Percentiles rank a stretch among this genome's conserved stretches.
Evolutionary conservation across 2,797 vertebrate genomes (phyloP).

Genomic region (Enteromius paludinosus): DNA sequence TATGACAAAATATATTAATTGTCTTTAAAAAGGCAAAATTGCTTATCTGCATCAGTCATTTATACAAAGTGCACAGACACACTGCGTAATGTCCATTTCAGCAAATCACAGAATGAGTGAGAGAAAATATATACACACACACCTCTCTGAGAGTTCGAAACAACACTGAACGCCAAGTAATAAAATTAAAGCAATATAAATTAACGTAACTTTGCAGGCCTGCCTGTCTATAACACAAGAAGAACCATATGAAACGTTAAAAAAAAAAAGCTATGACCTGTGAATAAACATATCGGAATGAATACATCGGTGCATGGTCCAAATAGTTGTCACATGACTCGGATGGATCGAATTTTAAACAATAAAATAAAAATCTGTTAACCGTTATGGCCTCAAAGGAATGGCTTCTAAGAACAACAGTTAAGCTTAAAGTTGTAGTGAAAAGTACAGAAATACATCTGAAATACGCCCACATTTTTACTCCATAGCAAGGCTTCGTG

Average conservation of each 20-base stretch:
- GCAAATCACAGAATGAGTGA: constrained; percentile 64
- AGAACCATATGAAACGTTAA: constrained; percentile 65
- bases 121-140: constrained; percentile 55
- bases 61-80: constrained; percentile 79
- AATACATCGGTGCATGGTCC: constrained; percentile 33
- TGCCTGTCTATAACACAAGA: constrained; percentile 78
- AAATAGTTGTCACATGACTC: constrained; percentile 13
- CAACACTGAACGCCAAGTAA: constrained; percentile 49
- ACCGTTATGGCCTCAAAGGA: constrained; percentile 18
- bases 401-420: constrained; percentile 23
- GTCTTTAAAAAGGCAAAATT: constrained; percentile 70
- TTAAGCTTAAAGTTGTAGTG: constrained; percentile 25
- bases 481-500: constrained; percentile 8
- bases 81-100: constrained; percentile 66
- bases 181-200: constrained; percentile 72
- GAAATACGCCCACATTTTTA: constrained; percentile 16
- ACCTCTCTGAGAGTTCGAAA: constrained; percentile 10
- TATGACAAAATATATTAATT: constrained; percentile 65
- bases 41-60: constrained; percentile 69
- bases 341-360: constrained; percentile 5
- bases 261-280: constrained; percentile 51
- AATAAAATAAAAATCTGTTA: neutral
- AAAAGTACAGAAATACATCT: constrained; percentile 39
- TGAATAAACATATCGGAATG: constrained; percentile 69
- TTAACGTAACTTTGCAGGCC: constrained; percentile 80